phyloP scores from a whole-genome alignment of 2,113 vertebrate species.

The Choloepus hoffmanni region DNA sequence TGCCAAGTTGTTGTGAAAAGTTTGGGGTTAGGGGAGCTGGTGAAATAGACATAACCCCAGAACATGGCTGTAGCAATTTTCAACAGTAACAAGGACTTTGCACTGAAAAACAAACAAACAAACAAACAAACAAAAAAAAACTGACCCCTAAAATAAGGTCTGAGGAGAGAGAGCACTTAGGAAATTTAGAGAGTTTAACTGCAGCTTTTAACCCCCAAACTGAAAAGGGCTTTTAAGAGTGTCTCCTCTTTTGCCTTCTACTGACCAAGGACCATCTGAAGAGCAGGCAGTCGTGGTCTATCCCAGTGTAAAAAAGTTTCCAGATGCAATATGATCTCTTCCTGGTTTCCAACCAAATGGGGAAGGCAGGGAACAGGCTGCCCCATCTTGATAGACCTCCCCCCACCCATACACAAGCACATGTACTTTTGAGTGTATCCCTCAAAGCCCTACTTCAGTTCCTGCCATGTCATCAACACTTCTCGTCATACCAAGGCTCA shows the following conservation, averaged over 20 bases:
- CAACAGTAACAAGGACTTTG: not conserved
- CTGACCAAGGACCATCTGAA: not conserved
- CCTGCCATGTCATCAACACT: not conserved
- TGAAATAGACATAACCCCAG: not conserved
- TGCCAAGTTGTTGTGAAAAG: constrained; percentile 23
- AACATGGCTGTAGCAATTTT: not conserved
- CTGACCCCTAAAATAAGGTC: not conserved
- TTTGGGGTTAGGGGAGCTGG: not conserved
- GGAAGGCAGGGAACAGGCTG: not conserved
- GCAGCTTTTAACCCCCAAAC: not conserved
- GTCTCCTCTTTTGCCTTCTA: constrained; percentile 3
- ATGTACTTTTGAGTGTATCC: not conserved
- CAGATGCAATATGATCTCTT: not conserved
- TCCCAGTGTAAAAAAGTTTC: not conserved
- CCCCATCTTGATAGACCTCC: not conserved
- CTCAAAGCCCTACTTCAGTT: not conserved
- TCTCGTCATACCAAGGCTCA: not conserved
- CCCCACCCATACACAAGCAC: not conserved
- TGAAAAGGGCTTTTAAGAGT: not conserved
- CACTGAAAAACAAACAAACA: not conserved
- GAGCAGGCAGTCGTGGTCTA: not conserved
- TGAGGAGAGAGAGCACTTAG: not conserved
- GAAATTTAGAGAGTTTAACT: not conserved
- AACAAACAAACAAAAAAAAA: not conserved
- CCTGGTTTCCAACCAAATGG: not conserved